Evolutionary conservation across 2,888 invertebrate genomes (phyloP).

Genomic region (Tuberolachnus salignus): DNA sequence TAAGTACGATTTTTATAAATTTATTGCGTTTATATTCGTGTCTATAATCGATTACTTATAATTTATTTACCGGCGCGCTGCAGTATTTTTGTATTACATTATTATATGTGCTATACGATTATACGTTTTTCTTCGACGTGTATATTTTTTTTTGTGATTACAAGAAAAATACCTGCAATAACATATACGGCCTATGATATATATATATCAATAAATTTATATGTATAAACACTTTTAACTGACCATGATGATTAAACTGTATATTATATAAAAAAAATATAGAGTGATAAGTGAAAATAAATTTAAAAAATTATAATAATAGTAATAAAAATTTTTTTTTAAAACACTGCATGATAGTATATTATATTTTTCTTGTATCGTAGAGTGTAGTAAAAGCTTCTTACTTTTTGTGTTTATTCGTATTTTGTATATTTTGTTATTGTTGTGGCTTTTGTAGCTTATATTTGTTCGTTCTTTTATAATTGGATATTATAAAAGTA

Average conservation of each 20-base stretch:
- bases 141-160: not conserved
- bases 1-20: no score
- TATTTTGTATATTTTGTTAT: slow-evolving; percentile 12
- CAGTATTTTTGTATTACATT: no score
- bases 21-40: no score
- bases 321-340: not conserved
- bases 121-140: no score
- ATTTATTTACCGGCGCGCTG: no score
- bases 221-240: slow-evolving; percentile 24
- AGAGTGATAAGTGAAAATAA: not conserved
- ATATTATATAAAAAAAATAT: not conserved
- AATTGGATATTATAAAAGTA: no score
- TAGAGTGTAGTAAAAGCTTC: slow-evolving; percentile 42
- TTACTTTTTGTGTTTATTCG: slow-evolving; percentile 44
- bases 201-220: no score
- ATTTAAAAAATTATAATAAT: slow-evolving; percentile 3
- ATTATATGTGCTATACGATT: no score
- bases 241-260: slow-evolving; percentile 18
- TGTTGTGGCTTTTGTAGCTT: slow-evolving; percentile 46
- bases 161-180: not conserved
- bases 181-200: not conserved
- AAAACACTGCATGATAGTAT: slow-evolving; percentile 35
- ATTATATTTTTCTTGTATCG: slow-evolving; percentile 9
- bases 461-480: not conserved
- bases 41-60: no score